Base-by-base conservation (phyloP, 1,140 invertebrate genomes). In the Meloidogyne exigua region DNA sequence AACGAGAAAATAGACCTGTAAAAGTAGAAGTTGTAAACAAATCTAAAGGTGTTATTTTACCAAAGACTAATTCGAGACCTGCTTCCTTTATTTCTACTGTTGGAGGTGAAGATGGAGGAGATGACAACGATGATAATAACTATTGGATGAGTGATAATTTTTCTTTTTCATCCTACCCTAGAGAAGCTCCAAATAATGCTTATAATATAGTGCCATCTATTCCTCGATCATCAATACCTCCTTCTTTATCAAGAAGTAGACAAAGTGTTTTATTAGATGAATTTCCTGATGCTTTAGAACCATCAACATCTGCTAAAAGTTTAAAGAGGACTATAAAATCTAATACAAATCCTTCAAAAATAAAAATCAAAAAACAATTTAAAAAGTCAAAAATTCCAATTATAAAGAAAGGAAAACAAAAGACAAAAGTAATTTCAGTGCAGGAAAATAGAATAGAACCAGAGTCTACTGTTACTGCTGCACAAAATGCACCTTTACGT, bases 341-440 rank as follows among this genome's bases (percentile, higher is more conserved):
- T 25, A 70, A 68, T 10, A 26, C 2, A 32, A 7, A 32, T 2
- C 7, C 28, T 9, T n/a, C 15, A 32, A 15, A 15, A 49, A 2
- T 49, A 18, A 49, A 49, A 15, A 49, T 10, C 13, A 62, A 68
- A 5, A 21, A 44, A 76, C 18, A 68, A 39, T 44, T 25, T 76
- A 76, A 57, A 13, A 25, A 67, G 36, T 26, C 26, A 67, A 26
- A 67, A 67, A 67, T 12, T 67, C 65, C 7, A n/a, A 73, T 23
- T 13, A 1, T 21, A 26, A 71, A 28, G 4, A 26, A 25, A 23
- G 9, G 32, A 15, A 42, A 23, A 57, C 25, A 12, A 21, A 21
- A 39, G 70, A n/a, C 12, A 36, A 28, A 73, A 77, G 12, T 11
- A 18, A 26, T n/a, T n/a, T n/a, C n/a, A n/a, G n/a, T n/a, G n/a